These are phyloP conservation scores for Hirtodrosophila cameraria DNA, from an alignment of 2,888 invertebrate genomes.

Conservation along the genomic window DNA sequence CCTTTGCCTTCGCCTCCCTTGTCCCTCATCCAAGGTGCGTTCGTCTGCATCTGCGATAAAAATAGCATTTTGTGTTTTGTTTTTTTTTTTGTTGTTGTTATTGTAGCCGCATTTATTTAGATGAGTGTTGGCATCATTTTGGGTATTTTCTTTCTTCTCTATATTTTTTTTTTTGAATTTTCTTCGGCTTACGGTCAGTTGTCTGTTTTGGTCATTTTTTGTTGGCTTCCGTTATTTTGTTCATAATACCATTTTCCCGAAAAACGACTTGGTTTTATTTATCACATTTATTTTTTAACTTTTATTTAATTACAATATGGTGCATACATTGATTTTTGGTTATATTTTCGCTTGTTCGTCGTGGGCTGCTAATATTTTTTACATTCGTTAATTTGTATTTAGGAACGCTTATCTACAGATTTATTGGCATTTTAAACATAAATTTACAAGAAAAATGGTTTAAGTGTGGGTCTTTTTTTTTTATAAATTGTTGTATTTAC, in stretches of 20 bases:
- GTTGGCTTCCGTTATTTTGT: constrained; percentile 57
- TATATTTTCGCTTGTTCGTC: constrained; percentile 16
- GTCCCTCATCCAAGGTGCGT: constrained; percentile 22
- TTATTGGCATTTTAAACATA: constrained; percentile 45
- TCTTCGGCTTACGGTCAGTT: constrained; percentile 20
- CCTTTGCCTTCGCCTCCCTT: constrained; percentile 8
- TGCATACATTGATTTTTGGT: constrained; percentile 38
- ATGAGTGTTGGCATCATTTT: constrained; percentile 53
- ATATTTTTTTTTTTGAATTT: constrained; percentile 5
- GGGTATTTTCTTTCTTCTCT: constrained; percentile 12
- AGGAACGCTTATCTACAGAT: constrained; percentile 35
- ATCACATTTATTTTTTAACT: constrained; percentile 69
- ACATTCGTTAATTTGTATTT: constrained; percentile 29
- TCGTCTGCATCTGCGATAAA: constrained; percentile 62
- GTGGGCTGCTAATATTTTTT: constrained; percentile 36
- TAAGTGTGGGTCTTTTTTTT: constrained; percentile 29
- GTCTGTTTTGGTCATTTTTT: constrained; percentile 29
- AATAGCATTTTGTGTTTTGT: constrained; percentile 58
- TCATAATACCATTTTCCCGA: constrained; percentile 23
- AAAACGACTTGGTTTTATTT: constrained; percentile 50
- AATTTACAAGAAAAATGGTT: constrained; percentile 41
- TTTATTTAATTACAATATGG: constrained; percentile 58
- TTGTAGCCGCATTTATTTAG: constrained; percentile 48
- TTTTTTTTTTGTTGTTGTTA: constrained; percentile 24
- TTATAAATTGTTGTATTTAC: constrained; percentile 30